A percentile compares a stretch with the other conserved stretches of the same genome.
These are phyloP conservation scores for Oopsacas minuta DNA, from an alignment of 37 sponge, comb jelly and placozoan species.

Conservation along the genomic window DNA sequence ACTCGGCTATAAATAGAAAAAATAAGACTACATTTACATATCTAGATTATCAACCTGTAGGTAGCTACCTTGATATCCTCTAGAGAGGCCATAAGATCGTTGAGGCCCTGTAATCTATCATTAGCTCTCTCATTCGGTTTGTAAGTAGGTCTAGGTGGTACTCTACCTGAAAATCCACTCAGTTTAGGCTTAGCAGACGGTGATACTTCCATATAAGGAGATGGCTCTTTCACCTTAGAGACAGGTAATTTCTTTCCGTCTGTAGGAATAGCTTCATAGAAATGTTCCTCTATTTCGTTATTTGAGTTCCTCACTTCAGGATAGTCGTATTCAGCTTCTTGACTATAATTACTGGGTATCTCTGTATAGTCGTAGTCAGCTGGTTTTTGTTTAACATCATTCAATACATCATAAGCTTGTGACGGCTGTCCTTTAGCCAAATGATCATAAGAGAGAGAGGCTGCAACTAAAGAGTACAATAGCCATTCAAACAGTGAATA, in stretches of 20 bases:
- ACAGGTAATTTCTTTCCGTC: background rate
- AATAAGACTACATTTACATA: no score
- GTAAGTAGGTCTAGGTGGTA: background rate
- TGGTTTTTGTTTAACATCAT: background rate
- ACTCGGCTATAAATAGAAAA: background rate
- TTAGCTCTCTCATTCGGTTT: background rate
- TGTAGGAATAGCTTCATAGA: background rate
- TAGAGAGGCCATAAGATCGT: background rate
- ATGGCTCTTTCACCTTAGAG: background rate
- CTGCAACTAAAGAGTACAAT: background rate
- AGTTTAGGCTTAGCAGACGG: background rate
- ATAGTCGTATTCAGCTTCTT: background rate
- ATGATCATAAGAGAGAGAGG: background rate
- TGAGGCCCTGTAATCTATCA: background rate
- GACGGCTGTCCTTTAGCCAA: background rate
- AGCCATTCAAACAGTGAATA: no score
- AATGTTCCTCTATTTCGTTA: background rate
- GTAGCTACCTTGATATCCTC: constrained; percentile 10
- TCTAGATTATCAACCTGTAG: no score
- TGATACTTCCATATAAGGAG: background rate
- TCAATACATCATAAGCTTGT: background rate
- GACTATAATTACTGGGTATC: background rate
- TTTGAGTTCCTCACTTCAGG: background rate
- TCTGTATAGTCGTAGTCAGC: background rate
- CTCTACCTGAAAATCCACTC: background rate